phyloP scores from a whole-genome alignment of 2,888 invertebrate genomes.

The Fragum whitleyi region DNA sequence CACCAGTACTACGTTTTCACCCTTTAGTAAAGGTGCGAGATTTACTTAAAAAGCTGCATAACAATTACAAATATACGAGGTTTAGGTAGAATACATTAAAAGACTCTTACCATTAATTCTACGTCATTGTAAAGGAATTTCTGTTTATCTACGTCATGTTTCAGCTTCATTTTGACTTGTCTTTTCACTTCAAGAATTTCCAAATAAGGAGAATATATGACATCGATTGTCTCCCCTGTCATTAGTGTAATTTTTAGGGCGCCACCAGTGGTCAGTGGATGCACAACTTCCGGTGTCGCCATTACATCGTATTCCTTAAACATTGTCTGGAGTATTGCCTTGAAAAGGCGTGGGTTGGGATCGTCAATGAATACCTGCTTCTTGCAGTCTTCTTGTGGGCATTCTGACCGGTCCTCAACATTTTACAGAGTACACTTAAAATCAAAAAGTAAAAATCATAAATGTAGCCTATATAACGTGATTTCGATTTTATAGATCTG shows the following conservation, averaged over 20 bases:
- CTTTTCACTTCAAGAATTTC: constrained; percentile 59
- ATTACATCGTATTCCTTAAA: constrained; percentile 64
- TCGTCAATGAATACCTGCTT: constrained; percentile 28
- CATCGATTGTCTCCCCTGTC: constrained; percentile 65
- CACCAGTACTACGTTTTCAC: too few species aligned
- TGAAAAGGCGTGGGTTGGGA: constrained; percentile 45
- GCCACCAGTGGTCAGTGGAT: constrained; percentile 29
- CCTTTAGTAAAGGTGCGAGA: too few species aligned
- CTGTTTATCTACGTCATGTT: constrained; percentile 65
- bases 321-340: constrained; percentile 64
- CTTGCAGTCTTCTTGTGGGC: constrained; percentile 64
- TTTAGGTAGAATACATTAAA: too few species aligned
- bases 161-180: constrained; percentile 48
- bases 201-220: constrained; percentile 59
- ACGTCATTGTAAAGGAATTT: constrained; percentile 66
- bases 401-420: constrained; percentile 50
- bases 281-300: constrained; percentile 41
- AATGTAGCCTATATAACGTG: too few species aligned
- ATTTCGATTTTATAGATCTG: too few species aligned
- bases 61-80: too few species aligned
- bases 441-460: too few species aligned
- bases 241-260: constrained; percentile 61
- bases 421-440: constrained; percentile 63
- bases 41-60: too few species aligned
- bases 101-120: constrained; percentile 62